phyloP scores from a whole-genome alignment of 2,888 invertebrate genomes.

The Aleiodes leptofemur region DNA sequence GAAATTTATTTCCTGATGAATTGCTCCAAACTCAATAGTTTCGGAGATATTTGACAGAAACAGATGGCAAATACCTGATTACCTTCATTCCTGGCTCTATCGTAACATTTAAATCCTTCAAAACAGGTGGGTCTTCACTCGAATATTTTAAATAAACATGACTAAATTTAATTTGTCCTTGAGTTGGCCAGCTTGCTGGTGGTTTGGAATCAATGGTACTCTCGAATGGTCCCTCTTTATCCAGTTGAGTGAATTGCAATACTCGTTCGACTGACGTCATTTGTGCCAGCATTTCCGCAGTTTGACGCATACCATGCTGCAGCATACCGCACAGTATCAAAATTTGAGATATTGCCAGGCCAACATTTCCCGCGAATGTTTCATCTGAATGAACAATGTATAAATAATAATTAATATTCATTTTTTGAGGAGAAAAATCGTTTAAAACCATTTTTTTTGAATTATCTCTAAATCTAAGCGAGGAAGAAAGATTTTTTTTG shows the following conservation, averaged over 20 bases:
- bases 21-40: too few species aligned
- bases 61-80: conserved; percentile 47
- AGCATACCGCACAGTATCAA: conserved; percentile 87
- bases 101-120: conserved; percentile 83
- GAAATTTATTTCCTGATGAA: too few species aligned
- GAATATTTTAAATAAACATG: conserved; percentile 81
- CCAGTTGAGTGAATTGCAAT: conserved; percentile 85
- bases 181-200: conserved; percentile 81
- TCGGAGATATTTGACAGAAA: too few species aligned
- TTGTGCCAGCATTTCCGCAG: conserved; percentile 86
- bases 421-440: too few species aligned
- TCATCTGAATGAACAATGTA: conserved; percentile 54
- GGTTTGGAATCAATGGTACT: conserved; percentile 79
- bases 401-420: conserved; percentile 6
- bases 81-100: conserved; percentile 85
- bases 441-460: too few species aligned
- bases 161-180: conserved; percentile 81
- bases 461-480: too few species aligned
- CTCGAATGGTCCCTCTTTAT: conserved; percentile 82
- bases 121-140: conserved; percentile 80
- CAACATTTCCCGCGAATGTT: conserved; percentile 82
- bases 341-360: conserved; percentile 84
- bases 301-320: conserved; percentile 87
- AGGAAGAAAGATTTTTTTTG: too few species aligned
- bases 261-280: conserved; percentile 91